A percentile compares a stretch with the other conserved stretches of the same genome.
phyloP scores from a whole-genome alignment of 2,888 invertebrate genomes.

The Drosophila pseudotalamancana region DNA sequence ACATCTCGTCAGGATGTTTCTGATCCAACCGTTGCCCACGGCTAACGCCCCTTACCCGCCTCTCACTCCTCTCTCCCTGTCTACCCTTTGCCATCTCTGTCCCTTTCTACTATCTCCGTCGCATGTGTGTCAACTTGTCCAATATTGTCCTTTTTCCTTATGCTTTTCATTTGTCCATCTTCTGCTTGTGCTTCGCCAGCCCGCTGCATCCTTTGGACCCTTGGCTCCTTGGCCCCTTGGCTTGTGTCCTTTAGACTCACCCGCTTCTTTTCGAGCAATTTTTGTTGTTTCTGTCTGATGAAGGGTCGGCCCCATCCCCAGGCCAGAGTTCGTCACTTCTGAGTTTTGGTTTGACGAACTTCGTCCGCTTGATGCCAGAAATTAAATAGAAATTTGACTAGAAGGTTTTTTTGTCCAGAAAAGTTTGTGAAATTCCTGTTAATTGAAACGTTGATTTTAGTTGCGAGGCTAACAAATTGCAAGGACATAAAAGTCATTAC shows the following conservation, averaged over 20 bases:
- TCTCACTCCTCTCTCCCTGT: background rate
- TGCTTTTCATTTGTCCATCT: conserved; percentile 76
- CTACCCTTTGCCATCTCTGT: background rate
- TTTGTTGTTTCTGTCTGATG: conserved; percentile 50
- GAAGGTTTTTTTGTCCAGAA: conserved; percentile 25
- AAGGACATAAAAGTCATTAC: conserved; percentile 16
- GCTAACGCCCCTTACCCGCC: background rate
- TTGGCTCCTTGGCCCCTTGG: conserved; percentile 33
- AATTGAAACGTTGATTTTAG: conserved; percentile 71
- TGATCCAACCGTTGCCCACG: conserved; percentile 10
- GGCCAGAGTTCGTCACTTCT: conserved; percentile 70
- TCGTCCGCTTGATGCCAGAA: conserved; percentile 47
- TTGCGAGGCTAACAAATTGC: conserved; percentile 41
- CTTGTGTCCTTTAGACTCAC: conserved; percentile 35
- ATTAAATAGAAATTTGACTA: conserved; percentile 54
- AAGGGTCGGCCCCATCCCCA: conserved; percentile 40
- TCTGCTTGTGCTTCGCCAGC: conserved; percentile 53
- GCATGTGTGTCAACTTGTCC: conserved; percentile 69
- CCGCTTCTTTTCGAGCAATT: conserved; percentile 33
- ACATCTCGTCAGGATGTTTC: conserved; percentile 67
- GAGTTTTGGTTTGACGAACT: conserved; percentile 73
- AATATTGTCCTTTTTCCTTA: conserved; percentile 78
- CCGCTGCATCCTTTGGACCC: conserved; percentile 22
- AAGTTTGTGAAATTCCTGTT: conserved; percentile 64
- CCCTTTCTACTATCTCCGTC: conserved; percentile 14